Conservation (phyloP, 2,797 vertebrate genomes). For the Smutsia temminckii region DNA sequence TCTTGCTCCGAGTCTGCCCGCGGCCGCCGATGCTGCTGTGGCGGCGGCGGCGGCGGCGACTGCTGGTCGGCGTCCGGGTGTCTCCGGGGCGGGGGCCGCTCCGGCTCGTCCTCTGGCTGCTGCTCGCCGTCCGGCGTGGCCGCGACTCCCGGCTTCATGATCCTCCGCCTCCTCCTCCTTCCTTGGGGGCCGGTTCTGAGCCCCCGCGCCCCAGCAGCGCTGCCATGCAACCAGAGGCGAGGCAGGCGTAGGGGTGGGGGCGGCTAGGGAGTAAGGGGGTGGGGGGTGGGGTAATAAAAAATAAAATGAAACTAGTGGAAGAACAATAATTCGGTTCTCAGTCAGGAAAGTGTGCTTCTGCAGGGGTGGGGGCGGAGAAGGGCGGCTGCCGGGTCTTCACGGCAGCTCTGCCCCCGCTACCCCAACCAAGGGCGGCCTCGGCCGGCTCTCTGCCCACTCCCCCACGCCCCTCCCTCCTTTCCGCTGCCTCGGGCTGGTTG, state of each 20-base stretch:
- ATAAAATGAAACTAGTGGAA: slow-evolving; percentile 64
- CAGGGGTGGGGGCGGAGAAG: slow-evolving; percentile 27
- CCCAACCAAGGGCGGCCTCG: slow-evolving; percentile 61
- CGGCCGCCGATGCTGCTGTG: slow-evolving; percentile 80
- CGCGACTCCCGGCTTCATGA: slow-evolving; percentile 75
- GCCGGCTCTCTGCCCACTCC: slow-evolving; percentile 20
- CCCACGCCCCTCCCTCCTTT: slow-evolving; percentile 63
- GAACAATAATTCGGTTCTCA: slow-evolving; percentile 32
- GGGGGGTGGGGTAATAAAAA: slow-evolving; percentile 12
- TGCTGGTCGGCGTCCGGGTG: slow-evolving; percentile 70
- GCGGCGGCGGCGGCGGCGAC: slow-evolving; percentile 61
- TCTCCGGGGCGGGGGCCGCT: slow-evolving; percentile 76
- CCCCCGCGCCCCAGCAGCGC: slow-evolving; percentile 75
- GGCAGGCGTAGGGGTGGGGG: slow-evolving; percentile 67
- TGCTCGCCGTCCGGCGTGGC: slow-evolving; percentile 75
- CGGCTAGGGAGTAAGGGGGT: slow-evolving; percentile 3
- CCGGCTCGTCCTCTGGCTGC: slow-evolving; percentile 75
- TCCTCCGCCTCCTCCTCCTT: slow-evolving; percentile 70
- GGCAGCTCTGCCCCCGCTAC: slow-evolving; percentile 54
- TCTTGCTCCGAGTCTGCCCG: slow-evolving; percentile 48
- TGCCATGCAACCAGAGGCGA: slow-evolving; percentile 79
- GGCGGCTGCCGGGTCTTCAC: slow-evolving; percentile 60
- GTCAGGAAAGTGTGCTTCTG: slow-evolving; percentile 51
- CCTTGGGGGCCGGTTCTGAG: slow-evolving; percentile 75
- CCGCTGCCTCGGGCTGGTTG: slow-evolving; percentile 58